Evolutionary conservation across 2,113 vertebrate species (phyloP).

Genomic region (Burhinus oedicnemus): DNA sequence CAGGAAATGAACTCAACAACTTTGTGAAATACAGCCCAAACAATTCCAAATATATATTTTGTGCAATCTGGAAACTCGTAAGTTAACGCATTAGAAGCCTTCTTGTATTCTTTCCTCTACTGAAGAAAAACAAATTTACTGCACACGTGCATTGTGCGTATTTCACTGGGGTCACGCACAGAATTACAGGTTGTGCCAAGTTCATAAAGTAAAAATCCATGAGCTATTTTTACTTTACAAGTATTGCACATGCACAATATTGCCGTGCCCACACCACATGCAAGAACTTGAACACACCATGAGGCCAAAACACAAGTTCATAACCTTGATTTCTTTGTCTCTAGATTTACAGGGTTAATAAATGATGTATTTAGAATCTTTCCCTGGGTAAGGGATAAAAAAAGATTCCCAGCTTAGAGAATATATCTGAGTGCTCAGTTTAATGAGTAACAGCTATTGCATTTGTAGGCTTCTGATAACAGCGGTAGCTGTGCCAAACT

Average conservation of each 20-base stretch:
- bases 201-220: not conserved
- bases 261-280: not conserved
- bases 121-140: not conserved
- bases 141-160: not conserved
- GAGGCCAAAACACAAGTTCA: not conserved
- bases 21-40: not conserved
- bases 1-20: not conserved
- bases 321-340: not conserved
- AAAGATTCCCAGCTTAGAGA: not conserved
- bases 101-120: not conserved
- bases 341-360: not conserved
- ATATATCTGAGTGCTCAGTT: not conserved
- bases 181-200: not conserved
- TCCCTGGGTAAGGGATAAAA: not conserved
- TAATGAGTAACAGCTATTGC: not conserved
- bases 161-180: not conserved
- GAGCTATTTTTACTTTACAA: not conserved
- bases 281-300: not conserved
- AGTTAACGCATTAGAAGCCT: not conserved
- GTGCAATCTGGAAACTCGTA: not conserved
- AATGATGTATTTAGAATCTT: not conserved
- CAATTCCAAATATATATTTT: not conserved
- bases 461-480: not conserved
- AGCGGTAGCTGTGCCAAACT: not conserved
- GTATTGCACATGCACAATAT: not conserved